Evolutionary conservation across 2,113 vertebrate species (phyloP), one percentile per base, ranked within the genome.

Genomic region (Zosterops hypoxanthus): DNA sequence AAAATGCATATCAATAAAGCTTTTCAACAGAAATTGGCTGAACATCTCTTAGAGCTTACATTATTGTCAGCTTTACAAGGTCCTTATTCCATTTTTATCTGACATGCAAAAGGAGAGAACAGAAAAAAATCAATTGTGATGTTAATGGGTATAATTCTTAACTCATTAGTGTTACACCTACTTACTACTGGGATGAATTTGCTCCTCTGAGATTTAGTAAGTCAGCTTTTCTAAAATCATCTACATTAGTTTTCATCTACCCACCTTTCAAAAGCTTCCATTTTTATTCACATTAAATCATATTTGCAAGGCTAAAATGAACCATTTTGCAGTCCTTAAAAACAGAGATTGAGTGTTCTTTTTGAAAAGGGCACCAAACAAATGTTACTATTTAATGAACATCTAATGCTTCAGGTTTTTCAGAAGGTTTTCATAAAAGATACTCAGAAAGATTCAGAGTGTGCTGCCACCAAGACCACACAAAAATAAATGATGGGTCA

Each of bases 51-150:
- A 84, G 14, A 61, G 28, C 44, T 89, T 49, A 53, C 22, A 42
- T 84, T 91, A 76, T 76, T 91, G 64, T 82, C 94, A 92, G 72
- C 46, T 90, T 88, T 86, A 78, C 69, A 82, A 88, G 46, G 49
- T 64, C 84, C 86, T 88, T 86, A 64, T 49, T 84, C 68, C 64
- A 71, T 88, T 95, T 95, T 94, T 78, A 92, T 90, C 86, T 92
- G 91, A 75, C 53, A n/a, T 36, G 82, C 31, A 65, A 73, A 93
- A 71, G 64, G 44, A 75, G 52, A 92, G 93, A 93, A 90, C 31
- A 86, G 92, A 93, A 93, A 93, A 91, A 94, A 91, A 69, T 84
- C 85, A 91, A 78, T 95, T 94, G 72, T 88, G 44, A 93, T 92
- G 69, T 84, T 94, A 96, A 95, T 68, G 76, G 76, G 34, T 83